Percentiles rank a stretch among this genome's conserved stretches.
These are phyloP conservation scores for Schizopygopsis malacanthus DNA, from an alignment of 2,797 vertebrate species.

Conservation along the genomic window DNA sequence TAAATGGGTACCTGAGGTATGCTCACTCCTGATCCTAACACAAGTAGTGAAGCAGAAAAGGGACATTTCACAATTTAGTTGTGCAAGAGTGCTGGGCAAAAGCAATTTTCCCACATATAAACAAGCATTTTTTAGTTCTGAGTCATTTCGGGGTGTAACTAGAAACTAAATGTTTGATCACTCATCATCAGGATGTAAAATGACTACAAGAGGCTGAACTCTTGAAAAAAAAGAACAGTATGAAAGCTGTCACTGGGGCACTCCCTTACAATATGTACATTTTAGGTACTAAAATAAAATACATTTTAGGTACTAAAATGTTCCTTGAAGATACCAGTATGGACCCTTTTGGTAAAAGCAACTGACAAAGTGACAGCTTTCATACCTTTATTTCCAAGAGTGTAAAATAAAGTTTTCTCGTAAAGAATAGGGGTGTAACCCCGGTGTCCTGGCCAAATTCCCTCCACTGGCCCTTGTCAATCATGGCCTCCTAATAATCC, in stretches of 20 bases:
- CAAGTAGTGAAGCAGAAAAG: slow-evolving; percentile 2
- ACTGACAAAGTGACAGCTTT: not conserved
- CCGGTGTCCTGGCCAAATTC: too few species aligned
- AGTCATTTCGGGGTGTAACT: slow-evolving; percentile 1
- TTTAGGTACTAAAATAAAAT: not conserved
- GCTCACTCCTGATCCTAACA: not conserved
- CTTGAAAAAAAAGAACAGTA: not conserved
- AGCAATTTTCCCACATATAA: not conserved
- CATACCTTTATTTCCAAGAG: not conserved
- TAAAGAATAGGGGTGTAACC: too few species aligned
- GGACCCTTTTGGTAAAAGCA: not conserved
- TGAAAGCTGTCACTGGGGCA: not conserved
- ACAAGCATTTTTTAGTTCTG: not conserved
- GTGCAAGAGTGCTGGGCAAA: not conserved
- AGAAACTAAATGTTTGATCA: not conserved
- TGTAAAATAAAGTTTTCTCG: not conserved
- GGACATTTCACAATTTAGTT: not conserved
- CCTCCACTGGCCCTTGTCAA: too few species aligned
- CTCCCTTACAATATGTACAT: too few species aligned
- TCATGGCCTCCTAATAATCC: too few species aligned
- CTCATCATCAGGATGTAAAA: not conserved
- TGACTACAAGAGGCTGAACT: not conserved
- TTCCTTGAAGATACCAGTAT: not conserved
- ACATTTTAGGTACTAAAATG: not conserved
- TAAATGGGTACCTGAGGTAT: slow-evolving; percentile 9